Conservation (phyloP, 2,113 vertebrate species). For the Lucifuga dentata region DNA sequence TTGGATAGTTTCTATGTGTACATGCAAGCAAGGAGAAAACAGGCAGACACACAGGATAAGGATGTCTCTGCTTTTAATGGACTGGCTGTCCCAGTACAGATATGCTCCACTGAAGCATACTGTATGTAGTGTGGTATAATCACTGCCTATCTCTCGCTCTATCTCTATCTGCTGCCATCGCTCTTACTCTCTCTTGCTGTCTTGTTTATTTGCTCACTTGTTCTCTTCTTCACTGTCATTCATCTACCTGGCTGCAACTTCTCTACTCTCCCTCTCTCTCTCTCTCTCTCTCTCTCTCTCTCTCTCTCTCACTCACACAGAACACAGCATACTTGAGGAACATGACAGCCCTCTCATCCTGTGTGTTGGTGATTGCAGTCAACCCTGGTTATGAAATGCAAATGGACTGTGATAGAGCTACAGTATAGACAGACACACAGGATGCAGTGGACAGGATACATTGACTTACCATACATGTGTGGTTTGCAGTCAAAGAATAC, state of each 20-base stretch:
- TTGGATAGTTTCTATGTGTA: constrained; percentile 45
- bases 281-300: background rate
- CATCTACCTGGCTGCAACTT: constrained; percentile 54
- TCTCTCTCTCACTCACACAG: background rate
- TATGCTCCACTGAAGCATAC: constrained; percentile 79
- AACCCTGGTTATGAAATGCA: constrained; percentile 69
- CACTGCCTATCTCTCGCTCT: constrained; percentile 59
- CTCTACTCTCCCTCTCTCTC: constrained; percentile 10
- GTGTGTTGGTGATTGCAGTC: constrained; percentile 66
- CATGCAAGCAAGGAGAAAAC: constrained; percentile 58
- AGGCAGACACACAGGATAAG: constrained; percentile 58
- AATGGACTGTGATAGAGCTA: constrained; percentile 54
- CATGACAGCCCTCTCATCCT: constrained; percentile 69
- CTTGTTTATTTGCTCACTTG: constrained; percentile 69
- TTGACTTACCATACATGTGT: constrained; percentile 36
- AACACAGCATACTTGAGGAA: constrained; percentile 48
- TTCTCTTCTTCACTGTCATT: constrained; percentile 56
- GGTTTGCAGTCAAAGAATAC: constrained; percentile 26
- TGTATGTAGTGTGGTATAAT: constrained; percentile 73
- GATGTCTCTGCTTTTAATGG: constrained; percentile 71
- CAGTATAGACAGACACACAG: constrained; percentile 31
- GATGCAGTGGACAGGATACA: constrained; percentile 51
- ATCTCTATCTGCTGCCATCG: constrained; percentile 61
- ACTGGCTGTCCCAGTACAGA: constrained; percentile 71
- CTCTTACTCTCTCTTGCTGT: constrained; percentile 61